These are phyloP conservation scores for Salvelinus sp. DNA, from an alignment of 2,113 vertebrate genomes.

Conservation along the genomic window DNA sequence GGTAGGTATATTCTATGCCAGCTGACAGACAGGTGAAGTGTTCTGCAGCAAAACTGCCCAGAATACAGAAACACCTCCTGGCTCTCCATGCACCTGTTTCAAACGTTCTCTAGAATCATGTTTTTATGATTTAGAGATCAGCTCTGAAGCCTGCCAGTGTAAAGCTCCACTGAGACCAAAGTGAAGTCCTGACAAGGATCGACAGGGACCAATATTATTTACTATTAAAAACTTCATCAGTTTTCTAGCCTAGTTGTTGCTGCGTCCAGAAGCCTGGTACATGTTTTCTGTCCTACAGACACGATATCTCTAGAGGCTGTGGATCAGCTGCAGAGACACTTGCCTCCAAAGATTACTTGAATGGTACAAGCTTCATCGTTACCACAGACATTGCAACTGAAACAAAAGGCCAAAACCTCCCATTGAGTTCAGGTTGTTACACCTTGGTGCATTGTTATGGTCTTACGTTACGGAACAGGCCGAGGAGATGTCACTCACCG, in stretches of 20 bases:
- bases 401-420: constrained; percentile 3
- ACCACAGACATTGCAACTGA: constrained; percentile 8
- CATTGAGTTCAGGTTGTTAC: constrained; percentile 26
- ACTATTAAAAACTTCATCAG: background rate
- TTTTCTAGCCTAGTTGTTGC: background rate
- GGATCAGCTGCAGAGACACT: background rate
- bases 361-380: background rate
- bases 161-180: background rate
- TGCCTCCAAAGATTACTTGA: background rate
- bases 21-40: constrained; percentile 1
- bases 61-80: background rate
- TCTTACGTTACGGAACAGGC: constrained; percentile 43
- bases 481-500: constrained; percentile 39
- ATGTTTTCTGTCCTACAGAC: background rate
- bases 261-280: background rate
- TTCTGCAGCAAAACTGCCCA: background rate
- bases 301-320: background rate
- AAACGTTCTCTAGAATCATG: background rate
- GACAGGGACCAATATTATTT: background rate
- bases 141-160: background rate
- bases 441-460: constrained; percentile 41
- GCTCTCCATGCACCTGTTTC: background rate
- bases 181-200: background rate
- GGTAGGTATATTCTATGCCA: constrained; percentile 1
- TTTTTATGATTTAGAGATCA: background rate